phyloP scores from a whole-genome alignment of 2,888 invertebrate genomes.

The Pegoplata infirma region DNA sequence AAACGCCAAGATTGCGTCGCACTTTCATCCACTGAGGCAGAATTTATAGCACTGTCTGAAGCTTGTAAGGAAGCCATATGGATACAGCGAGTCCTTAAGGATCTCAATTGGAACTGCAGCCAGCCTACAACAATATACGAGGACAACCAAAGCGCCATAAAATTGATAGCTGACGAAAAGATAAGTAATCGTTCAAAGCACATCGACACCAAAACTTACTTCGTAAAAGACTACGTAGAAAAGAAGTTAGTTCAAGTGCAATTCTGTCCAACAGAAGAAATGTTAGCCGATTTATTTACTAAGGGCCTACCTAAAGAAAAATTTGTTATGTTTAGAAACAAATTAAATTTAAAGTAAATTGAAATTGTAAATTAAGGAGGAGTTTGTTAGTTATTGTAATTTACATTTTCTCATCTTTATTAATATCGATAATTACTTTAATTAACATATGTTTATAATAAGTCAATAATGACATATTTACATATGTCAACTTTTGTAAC shows the following conservation, averaged over 20 bases:
- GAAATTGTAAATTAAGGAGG: constrained; percentile 35
- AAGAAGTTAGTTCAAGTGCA: neutral
- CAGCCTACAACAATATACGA: constrained; percentile 56
- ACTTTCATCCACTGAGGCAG: constrained; percentile 64
- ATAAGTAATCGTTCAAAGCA: constrained; percentile 25
- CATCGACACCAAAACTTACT: constrained; percentile 14
- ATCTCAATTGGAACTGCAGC: neutral
- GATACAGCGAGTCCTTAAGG: constrained; percentile 52
- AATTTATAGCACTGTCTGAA: constrained; percentile 63
- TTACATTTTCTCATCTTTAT: neutral
- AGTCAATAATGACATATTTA: too few relatives aligned
- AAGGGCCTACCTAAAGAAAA: constrained; percentile 22
- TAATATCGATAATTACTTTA: too few relatives aligned
- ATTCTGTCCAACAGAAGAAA: constrained; percentile 7
- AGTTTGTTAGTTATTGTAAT: constrained; percentile 6
- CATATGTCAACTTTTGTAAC: too few relatives aligned
- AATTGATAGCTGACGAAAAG: constrained; percentile 9
- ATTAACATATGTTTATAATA: too few relatives aligned
- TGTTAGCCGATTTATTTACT: constrained; percentile 2
- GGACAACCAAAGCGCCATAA: constrained; percentile 37
- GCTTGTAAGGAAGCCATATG: constrained; percentile 65
- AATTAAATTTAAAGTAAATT: constrained; percentile 14
- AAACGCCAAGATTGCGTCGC: constrained; percentile 67
- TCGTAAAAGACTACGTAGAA: constrained; percentile 25
- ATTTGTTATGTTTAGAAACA: constrained; percentile 5